A percentile compares a stretch with the other conserved stretches of the same genome.
These are phyloP conservation scores for Notodonta ziczac DNA, from an alignment of 2,888 invertebrate genomes.

Conservation along the genomic window DNA sequence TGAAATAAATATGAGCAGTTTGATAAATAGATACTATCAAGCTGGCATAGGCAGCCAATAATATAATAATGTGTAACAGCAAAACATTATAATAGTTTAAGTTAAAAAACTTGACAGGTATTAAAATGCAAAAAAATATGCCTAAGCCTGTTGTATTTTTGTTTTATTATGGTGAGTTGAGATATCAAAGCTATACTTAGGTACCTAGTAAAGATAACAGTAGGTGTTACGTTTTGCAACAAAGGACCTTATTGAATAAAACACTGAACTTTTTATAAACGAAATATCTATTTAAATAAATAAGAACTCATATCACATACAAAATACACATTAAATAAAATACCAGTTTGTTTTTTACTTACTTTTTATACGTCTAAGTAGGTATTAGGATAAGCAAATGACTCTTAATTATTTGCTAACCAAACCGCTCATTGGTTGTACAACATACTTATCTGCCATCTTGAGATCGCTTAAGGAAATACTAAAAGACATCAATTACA, in stretches of 20 bases:
- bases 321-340: neutral
- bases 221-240: too few species aligned
- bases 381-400: constrained; percentile 9
- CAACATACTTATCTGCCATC: constrained; percentile 10
- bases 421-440: constrained; percentile 10
- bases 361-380: neutral
- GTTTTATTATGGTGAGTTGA: too few species aligned
- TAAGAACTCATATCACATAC: too few species aligned
- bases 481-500: constrained; percentile 21
- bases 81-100: constrained; percentile 13
- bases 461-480: constrained; percentile 23
- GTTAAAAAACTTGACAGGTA: constrained; percentile 7
- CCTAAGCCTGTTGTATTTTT: too few species aligned
- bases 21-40: constrained; percentile 12
- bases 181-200: too few species aligned
- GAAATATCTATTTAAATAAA: too few species aligned
- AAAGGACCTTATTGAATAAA: too few species aligned
- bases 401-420: constrained; percentile 8
- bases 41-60: constrained; percentile 1
- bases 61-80: constrained; percentile 7
- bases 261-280: too few species aligned
- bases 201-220: too few species aligned
- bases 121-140: too few species aligned
- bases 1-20: constrained; percentile 2
- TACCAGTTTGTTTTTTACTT: neutral